phyloP scores from a whole-genome alignment of 2,113 vertebrate species.

The Chloropsis hardwickii region DNA sequence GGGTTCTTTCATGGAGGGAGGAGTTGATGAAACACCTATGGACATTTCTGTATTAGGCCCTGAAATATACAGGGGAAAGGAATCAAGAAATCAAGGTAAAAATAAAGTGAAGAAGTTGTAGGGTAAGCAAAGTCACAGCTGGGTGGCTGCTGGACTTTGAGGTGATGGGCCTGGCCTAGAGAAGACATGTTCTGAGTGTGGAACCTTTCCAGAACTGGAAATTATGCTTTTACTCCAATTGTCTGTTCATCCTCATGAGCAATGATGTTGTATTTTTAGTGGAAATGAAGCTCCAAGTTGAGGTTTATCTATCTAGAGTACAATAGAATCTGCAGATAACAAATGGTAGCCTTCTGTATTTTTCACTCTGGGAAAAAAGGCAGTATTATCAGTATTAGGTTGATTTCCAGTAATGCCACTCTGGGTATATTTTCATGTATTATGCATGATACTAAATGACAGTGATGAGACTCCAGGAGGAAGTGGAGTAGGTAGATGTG shows the following conservation, averaged over 20 bases:
- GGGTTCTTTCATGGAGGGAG: not conserved
- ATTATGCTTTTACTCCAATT: not conserved
- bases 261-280: slow-evolving; percentile 1
- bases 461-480: not conserved
- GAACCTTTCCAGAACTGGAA: not conserved
- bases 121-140: not conserved
- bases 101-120: not conserved
- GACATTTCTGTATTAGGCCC: not conserved
- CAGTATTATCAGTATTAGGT: not conserved
- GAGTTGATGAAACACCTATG: not conserved
- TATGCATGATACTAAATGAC: not conserved
- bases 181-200: not conserved
- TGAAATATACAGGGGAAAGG: not conserved
- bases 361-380: not conserved
- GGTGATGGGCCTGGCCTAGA: not conserved
- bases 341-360: not conserved
- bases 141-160: not conserved
- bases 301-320: not conserved
- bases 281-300: not conserved
- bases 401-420: not conserved
- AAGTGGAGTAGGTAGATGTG: not conserved
- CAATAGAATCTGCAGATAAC: slow-evolving; percentile 24
- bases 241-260: not conserved
- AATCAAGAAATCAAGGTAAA: not conserved
- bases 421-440: not conserved